These are phyloP conservation scores for Peromyscus nudipes DNA, from an alignment of 2,797 vertebrate genomes.

Conservation along the genomic window DNA sequence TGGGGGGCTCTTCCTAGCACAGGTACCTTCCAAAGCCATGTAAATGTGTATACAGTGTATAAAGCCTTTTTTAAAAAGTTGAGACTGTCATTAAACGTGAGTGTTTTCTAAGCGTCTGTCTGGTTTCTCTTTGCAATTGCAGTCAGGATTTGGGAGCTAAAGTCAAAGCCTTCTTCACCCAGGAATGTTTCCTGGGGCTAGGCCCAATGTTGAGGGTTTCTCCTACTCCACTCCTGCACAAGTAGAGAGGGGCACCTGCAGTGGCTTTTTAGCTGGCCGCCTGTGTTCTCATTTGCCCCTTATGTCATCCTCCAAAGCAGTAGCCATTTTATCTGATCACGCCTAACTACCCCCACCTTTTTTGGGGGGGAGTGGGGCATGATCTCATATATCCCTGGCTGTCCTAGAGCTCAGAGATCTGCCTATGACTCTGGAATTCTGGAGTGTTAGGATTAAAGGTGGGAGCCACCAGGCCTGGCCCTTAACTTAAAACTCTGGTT, in stretches of 20 bases:
- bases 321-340: not conserved
- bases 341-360: not conserved
- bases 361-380: not conserved
- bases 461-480: no score
- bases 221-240: not conserved
- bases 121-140: conserved; percentile 48
- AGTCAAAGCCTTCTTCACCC: not conserved
- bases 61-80: conserved; percentile 49
- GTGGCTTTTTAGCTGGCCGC: not conserved
- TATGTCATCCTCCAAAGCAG: not conserved
- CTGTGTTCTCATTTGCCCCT: not conserved
- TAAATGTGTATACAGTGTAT: conserved; percentile 49
- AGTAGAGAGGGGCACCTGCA: not conserved
- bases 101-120: conserved; percentile 64
- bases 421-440: not conserved
- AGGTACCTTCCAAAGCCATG: conserved; percentile 63
- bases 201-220: not conserved
- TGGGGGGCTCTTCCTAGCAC: not conserved
- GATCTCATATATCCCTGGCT: not conserved
- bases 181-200: not conserved
- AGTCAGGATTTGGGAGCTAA: not conserved
- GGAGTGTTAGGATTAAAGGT: not conserved
- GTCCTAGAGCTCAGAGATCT: not conserved
- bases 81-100: conserved; percentile 78
- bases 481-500: not conserved